Base-by-base conservation (phyloP, 2,888 invertebrate species). In the Amblyjoppa fuscipennis region DNA sequence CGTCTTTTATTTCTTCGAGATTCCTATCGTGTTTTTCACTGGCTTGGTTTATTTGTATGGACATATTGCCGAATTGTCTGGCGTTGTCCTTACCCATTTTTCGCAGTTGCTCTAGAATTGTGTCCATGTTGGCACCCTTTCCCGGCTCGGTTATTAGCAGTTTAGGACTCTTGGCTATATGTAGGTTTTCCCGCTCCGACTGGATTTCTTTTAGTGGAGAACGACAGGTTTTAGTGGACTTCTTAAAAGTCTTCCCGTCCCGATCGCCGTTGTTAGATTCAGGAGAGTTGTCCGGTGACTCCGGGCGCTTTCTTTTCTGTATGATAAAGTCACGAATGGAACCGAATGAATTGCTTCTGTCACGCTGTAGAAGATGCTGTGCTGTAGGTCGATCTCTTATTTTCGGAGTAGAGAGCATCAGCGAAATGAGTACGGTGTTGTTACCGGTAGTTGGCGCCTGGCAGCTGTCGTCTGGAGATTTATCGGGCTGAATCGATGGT, bases 81-180 rank as follows among this genome's bases (percentile, higher is more conserved):
- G 59, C 9, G 41, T 13, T 59, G 38, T 41, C 25, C 13, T 59
- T 45, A 13, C 41, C 59, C 59, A 74, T 74, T 61, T 59, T 59
- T 45, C 28, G 25, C 0, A 74, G 73, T 74, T 74, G 16, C n/a
- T 59, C 61, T 20, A 74, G 6, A 25, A 73, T 38, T 38, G n/a
- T 3, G 3, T 73, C 73, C 73, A 73, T 73, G 34, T 7, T 20
- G 3, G 7, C 1, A 4, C 2, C 45, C 7, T 25, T 9, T 2
- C 1, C 13, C 45, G 20, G 25, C 1, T 34, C 20, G 2, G 20
- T 11, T 20, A 25, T 69, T 25, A 28, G 41, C 28, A 45, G 20
- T 2, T 45, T n/a, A 11, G 45, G 45, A 1, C 4, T 45, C 13
- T 25, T 25, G 11, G 1, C 68, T 16, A 45, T 25, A 11, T 69